Conservation (phyloP, 2,888 invertebrate species). For the Alloscopus bannaensis region DNA sequence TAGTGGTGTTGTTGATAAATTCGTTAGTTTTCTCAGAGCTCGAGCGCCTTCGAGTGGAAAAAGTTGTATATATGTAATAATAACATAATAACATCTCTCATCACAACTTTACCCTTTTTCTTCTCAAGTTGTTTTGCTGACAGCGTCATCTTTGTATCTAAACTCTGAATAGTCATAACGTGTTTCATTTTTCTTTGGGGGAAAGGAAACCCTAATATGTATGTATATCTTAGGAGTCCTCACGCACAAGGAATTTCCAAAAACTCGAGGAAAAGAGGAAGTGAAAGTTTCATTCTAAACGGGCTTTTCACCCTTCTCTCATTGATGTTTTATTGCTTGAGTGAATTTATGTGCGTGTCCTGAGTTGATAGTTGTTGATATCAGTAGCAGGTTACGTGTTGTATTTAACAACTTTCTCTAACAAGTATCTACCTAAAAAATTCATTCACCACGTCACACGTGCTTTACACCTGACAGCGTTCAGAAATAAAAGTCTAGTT, state of each 20-base stretch:
- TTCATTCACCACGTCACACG: too few species aligned
- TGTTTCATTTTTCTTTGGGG: conserved; percentile 5
- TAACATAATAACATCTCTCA: conserved; percentile 14
- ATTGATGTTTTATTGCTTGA: conserved; percentile 17
- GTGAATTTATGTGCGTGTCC: conserved; percentile 8
- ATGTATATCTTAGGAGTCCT: too few species aligned
- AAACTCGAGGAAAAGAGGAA: conserved; percentile 4
- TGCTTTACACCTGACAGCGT: too few species aligned
- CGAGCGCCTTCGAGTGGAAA: neutral
- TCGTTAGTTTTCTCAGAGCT: neutral
- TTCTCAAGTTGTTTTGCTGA: conserved; percentile 13
- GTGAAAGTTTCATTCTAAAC: neutral
- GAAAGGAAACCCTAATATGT: neutral
- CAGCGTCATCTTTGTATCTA: neutral
- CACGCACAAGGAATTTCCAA: too few species aligned
- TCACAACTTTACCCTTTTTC: conserved; percentile 30
- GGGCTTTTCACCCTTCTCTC: neutral
- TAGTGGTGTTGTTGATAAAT: conserved; percentile 28
- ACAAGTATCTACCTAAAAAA: neutral
- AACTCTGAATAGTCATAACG: neutral
- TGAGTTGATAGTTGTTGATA: neutral
- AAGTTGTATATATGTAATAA: conserved; percentile 8
- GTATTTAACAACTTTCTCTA: neutral
- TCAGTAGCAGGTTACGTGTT: neutral
- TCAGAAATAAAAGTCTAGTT: too few species aligned